A percentile compares a stretch with the other conserved stretches of the same genome.
Conservation (phyloP, 2,888 invertebrate species). For the Mythimna pallens region DNA sequence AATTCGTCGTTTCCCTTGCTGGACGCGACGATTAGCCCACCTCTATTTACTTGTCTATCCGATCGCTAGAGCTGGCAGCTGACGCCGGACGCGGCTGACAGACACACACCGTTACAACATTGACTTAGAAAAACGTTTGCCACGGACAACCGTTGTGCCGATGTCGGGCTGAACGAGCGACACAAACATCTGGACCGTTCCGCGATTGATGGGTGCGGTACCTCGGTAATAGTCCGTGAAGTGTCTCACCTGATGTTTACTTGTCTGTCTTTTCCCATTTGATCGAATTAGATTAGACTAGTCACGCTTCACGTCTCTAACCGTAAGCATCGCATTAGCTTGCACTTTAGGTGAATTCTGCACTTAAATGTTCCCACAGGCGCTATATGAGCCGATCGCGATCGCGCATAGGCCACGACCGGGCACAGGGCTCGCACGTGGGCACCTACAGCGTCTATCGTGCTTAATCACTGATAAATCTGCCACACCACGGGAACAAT, state of each 20-base stretch:
- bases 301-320: conserved; percentile 65
- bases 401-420: conserved; percentile 83
- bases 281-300: conserved; percentile 64
- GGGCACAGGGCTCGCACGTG: conserved; percentile 81
- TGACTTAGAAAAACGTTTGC: conserved; percentile 90
- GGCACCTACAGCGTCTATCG: conserved; percentile 77
- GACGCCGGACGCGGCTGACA: conserved; percentile 87
- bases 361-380: conserved; percentile 78
- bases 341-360: conserved; percentile 55
- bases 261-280: conserved; percentile 67
- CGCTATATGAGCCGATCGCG: conserved; percentile 80
- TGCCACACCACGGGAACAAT: conserved; percentile 80
- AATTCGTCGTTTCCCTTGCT: conserved; percentile 89
- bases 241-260: conserved; percentile 73
- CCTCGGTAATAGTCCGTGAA: conserved; percentile 72
- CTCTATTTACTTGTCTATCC: conserved; percentile 90
- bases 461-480: conserved; percentile 83
- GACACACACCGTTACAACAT: conserved; percentile 88
- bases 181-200: conserved; percentile 77
- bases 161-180: conserved; percentile 74
- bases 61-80: conserved; percentile 86
- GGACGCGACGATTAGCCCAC: conserved; percentile 88
- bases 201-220: conserved; percentile 75
- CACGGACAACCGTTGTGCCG: conserved; percentile 78
- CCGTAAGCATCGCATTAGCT: conserved; percentile 57